Evolutionary conservation across 2,797 vertebrate genomes (phyloP).

Genomic region (Micromesistius poutassou): DNA sequence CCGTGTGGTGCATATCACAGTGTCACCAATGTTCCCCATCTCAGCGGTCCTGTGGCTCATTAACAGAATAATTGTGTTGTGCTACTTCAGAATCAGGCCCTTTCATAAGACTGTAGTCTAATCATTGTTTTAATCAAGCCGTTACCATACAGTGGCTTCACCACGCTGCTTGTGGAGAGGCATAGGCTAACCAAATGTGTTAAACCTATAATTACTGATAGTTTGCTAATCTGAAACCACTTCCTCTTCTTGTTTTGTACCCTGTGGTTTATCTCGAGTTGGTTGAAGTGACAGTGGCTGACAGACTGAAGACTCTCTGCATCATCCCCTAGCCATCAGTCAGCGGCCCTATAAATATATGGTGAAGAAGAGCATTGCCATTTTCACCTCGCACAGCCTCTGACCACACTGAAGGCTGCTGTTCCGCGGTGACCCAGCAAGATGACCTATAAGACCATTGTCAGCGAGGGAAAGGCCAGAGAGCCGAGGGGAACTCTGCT

Average conservation of each 20-base stretch:
- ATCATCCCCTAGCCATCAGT: no score
- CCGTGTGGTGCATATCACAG: slow-evolving; percentile 9
- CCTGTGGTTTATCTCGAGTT: background rate
- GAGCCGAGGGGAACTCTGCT: background rate
- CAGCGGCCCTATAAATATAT: background rate
- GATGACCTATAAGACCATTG: background rate
- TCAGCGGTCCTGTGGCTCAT: slow-evolving; percentile 7
- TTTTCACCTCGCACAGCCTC: background rate
- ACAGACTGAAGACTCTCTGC: background rate
- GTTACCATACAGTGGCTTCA: no score
- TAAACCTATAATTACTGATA: slow-evolving; percentile 22
- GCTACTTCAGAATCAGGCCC: slow-evolving; percentile 13
- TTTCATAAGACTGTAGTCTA: slow-evolving; percentile 23
- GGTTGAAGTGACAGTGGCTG: background rate
- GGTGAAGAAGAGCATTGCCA: background rate
- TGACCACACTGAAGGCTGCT: background rate
- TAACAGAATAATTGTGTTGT: slow-evolving; percentile 23
- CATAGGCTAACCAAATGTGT: slow-evolving; percentile 14
- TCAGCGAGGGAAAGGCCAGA: background rate
- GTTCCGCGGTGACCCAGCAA: background rate
- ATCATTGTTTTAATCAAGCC: slow-evolving; percentile 46
- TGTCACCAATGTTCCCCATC: slow-evolving; percentile 16
- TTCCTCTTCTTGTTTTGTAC: background rate
- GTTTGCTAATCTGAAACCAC: slow-evolving; percentile 17
- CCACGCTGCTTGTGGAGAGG: slow-evolving; percentile 25